Conservation (phyloP, 2,888 invertebrate genomes). For the Eupithecia exiguata region DNA sequence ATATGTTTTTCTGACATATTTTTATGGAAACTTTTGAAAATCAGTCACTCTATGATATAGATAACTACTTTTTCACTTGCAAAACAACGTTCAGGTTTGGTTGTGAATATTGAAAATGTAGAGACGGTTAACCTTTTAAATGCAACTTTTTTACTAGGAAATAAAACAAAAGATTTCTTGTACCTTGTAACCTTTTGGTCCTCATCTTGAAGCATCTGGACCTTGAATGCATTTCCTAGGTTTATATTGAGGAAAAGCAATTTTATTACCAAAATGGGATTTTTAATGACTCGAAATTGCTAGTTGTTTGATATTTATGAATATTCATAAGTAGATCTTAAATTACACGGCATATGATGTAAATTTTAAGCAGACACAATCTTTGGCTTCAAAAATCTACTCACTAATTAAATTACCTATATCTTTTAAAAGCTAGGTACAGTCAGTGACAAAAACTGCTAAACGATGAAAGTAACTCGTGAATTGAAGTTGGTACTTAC, state of each 20-base stretch:
- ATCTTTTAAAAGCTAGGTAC: neutral
- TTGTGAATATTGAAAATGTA: neutral
- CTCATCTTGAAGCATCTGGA: slow-evolving; percentile 27
- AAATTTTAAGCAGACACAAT: neutral
- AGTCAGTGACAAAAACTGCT: neutral
- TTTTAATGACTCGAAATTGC: slow-evolving; percentile 25
- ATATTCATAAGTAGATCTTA: slow-evolving; percentile 24
- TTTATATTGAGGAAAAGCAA: slow-evolving; percentile 33
- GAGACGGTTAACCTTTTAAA: neutral
- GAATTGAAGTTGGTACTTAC: neutral
- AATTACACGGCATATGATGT: slow-evolving; percentile 3
- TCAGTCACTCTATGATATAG: neutral
- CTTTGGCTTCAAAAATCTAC: neutral
- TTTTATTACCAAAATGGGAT: slow-evolving; percentile 21
- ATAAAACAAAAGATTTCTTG: slow-evolving; percentile 27
- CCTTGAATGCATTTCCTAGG: slow-evolving; percentile 44
- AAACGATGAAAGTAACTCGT: neutral
- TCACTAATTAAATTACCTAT: neutral
- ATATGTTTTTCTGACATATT: slow-evolving; percentile 32
- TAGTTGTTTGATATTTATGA: slow-evolving; percentile 17
- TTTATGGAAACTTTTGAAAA: slow-evolving; percentile 21
- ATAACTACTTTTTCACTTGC: neutral
- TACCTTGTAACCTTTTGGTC: slow-evolving; percentile 34
- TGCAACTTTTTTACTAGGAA: slow-evolving; percentile 2
- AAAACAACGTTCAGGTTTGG: neutral